Conservation (phyloP, 2,113 vertebrate species). For the Bufo gargarizans region DNA sequence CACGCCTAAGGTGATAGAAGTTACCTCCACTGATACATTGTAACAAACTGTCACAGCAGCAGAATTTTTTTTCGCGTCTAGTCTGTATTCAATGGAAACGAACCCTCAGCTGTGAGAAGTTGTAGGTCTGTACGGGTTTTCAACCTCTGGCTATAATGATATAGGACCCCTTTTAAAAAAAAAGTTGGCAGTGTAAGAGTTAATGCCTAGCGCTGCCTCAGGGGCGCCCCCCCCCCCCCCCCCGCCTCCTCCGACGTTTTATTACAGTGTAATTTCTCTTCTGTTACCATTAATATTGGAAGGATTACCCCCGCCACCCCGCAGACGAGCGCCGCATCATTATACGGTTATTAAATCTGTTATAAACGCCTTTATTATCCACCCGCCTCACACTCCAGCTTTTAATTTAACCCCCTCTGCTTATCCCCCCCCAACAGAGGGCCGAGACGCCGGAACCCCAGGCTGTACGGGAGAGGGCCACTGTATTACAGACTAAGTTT, state of each 20-base stretch:
- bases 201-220: neutral
- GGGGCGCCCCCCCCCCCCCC: neutral
- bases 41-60: too few relatives aligned
- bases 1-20: too few relatives aligned
- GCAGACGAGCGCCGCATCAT: constrained; percentile 92
- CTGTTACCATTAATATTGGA: constrained; percentile 96
- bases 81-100: too few relatives aligned
- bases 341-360: constrained; percentile 99
- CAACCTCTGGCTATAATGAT: too few relatives aligned
- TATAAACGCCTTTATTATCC: constrained; percentile 95
- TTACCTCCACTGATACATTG: too few relatives aligned
- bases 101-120: too few relatives aligned
- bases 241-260: constrained; percentile 65
- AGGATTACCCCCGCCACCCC: constrained; percentile 95
- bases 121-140: too few relatives aligned
- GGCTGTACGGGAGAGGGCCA: constrained; percentile 83
- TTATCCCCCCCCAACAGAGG: constrained; percentile 68
- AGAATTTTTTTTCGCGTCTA: too few relatives aligned
- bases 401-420: constrained; percentile 67
- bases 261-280: constrained; percentile 72
- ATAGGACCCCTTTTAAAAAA: neutral
- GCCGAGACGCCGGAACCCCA: constrained; percentile 72
- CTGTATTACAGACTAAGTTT: constrained; percentile 88
- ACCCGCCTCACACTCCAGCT: constrained; percentile 70
- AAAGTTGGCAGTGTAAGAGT: neutral